Conservation (phyloP, 2,888 invertebrate species). For the Molorchus minor region DNA sequence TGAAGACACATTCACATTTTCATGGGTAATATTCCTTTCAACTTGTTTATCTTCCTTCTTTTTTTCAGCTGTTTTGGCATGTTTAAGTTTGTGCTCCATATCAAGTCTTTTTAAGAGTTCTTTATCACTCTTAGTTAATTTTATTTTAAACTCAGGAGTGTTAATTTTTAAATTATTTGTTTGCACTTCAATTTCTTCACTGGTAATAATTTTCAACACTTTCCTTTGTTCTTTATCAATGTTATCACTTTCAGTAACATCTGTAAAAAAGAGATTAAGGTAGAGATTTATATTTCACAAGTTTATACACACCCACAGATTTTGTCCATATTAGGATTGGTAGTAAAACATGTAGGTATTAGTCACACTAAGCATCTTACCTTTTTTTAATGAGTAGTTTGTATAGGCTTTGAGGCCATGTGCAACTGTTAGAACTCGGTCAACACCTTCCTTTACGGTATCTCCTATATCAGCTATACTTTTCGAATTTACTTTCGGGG, state of each 20-base stretch:
- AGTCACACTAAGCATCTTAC: slow-evolving; percentile 43
- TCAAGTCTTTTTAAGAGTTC: slow-evolving; percentile 64
- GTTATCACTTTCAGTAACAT: not conserved
- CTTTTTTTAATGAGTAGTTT: slow-evolving; percentile 40
- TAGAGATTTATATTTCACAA: not conserved
- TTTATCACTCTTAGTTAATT: slow-evolving; percentile 64
- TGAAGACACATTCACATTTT: slow-evolving; percentile 34
- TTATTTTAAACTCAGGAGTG: slow-evolving; percentile 60
- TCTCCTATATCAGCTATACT: slow-evolving; percentile 52
- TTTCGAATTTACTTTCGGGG: slow-evolving; percentile 26
- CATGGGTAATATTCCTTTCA: slow-evolving; percentile 25
- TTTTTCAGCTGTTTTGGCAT: slow-evolving; percentile 40
- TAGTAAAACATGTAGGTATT: slow-evolving; percentile 29
- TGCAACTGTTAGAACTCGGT: slow-evolving; percentile 74
- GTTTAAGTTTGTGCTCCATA: slow-evolving; percentile 63
- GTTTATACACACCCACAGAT: slow-evolving; percentile 29
- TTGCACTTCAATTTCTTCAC: slow-evolving; percentile 6
- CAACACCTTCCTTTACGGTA: slow-evolving; percentile 68
- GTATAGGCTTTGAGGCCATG: slow-evolving; percentile 75
- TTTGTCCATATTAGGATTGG: slow-evolving; percentile 33
- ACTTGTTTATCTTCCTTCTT: slow-evolving; percentile 27
- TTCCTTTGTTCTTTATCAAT: slow-evolving; percentile 9
- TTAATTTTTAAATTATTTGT: slow-evolving; percentile 14
- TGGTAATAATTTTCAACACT: slow-evolving; percentile 6
- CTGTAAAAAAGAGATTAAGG: not conserved